A percentile compares a stretch with the other conserved stretches of the same genome.
phyloP scores from a whole-genome alignment of 2,797 vertebrate species.

The Bryconaethiops microstoma region DNA sequence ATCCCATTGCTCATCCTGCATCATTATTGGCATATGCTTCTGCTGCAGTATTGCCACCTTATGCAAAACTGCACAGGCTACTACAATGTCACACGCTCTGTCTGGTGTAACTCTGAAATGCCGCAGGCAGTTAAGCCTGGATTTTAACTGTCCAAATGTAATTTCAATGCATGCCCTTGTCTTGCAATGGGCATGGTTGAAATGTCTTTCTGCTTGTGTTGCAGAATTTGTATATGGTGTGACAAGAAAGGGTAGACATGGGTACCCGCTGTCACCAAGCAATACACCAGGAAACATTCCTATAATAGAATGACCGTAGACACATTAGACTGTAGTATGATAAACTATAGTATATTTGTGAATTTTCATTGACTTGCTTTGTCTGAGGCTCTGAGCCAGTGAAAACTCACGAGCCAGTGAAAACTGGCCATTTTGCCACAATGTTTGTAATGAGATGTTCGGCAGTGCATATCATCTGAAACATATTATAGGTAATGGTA shows the following conservation, averaged over 20 bases:
- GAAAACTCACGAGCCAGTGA: not conserved
- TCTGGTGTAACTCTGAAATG: too few species aligned
- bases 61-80: not conserved
- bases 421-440: constrained; percentile 23
- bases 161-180: constrained; percentile 27
- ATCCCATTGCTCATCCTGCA: not conserved
- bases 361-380: not conserved
- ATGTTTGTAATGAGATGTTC: constrained; percentile 20
- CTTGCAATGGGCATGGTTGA: constrained; percentile 13
- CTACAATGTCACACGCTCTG: too few species aligned
- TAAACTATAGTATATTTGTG: constrained; percentile 27
- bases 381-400: constrained; percentile 7
- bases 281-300: not conserved
- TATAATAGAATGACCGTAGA: not conserved
- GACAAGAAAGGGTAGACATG: not conserved
- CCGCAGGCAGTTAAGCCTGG: too few species aligned
- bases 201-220: constrained; percentile 13
- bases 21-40: constrained; percentile 12
- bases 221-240: constrained; percentile 11
- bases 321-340: constrained; percentile 13
- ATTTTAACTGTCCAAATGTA: not conserved
- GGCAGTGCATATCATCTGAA: constrained; percentile 20
- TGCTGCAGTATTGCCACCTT: constrained; percentile 14
- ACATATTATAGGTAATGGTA: constrained; percentile 21
- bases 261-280: not conserved